Conservation (phyloP, 1,140 invertebrate genomes). For the Yoshiicerus persimilis region DNA sequence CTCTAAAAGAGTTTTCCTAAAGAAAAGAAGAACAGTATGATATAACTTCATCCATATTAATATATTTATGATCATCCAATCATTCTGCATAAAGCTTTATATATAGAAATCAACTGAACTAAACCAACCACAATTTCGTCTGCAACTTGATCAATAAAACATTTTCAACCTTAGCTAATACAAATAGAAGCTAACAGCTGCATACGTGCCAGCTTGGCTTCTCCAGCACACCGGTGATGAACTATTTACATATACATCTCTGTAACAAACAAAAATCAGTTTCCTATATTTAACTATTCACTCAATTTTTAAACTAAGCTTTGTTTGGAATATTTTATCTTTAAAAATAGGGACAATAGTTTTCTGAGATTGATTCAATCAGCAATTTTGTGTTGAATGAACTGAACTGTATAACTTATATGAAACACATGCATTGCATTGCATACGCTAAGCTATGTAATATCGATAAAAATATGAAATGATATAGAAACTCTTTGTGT, state of each 20-base stretch:
- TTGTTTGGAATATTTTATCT: neutral
- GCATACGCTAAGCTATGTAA: neutral
- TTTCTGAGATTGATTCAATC: neutral
- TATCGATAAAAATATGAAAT: neutral
- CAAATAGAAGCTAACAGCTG: neutral
- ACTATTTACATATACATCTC: neutral
- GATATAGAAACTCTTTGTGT: neutral
- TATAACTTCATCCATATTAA: neutral
- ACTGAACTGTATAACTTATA: neutral
- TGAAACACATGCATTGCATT: neutral
- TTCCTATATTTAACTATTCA: neutral
- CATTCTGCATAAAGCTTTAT: neutral
- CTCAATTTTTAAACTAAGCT: neutral
- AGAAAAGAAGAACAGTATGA: neutral
- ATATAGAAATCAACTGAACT: neutral
- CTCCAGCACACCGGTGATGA: neutral
- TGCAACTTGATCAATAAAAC: neutral
- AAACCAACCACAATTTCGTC: neutral
- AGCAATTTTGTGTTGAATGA: neutral
- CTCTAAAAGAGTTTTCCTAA: constrained; percentile 9
- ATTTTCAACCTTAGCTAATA: neutral
- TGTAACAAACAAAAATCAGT: neutral
- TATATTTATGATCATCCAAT: neutral
- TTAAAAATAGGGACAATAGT: neutral
- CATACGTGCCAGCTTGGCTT: neutral